Evolutionary conservation across 2,888 invertebrate genomes (phyloP).

Genomic region (Hypercompe scribonia): DNA sequence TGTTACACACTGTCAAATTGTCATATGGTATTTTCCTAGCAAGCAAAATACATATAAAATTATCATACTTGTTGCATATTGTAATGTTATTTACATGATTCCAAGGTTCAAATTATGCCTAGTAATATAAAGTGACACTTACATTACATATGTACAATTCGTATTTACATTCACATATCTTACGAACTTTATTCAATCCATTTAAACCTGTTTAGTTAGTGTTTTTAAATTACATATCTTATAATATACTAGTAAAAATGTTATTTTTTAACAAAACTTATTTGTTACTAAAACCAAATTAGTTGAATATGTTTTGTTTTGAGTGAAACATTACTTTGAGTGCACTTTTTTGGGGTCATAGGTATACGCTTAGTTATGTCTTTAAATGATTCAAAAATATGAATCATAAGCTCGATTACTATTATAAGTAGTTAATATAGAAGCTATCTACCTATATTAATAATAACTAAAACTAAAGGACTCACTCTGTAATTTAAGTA

Average conservation of each 20-base stretch:
- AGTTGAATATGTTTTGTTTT: too few species aligned
- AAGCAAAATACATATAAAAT: conserved; percentile 61
- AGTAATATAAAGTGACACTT: conserved; percentile 39
- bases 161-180: not conserved
- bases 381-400: too few species aligned
- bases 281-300: too few species aligned
- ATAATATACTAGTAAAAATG: not conserved
- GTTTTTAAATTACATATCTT: not conserved
- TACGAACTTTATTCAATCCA: conserved; percentile 22
- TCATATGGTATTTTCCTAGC: conserved; percentile 60
- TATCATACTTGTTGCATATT: conserved; percentile 59
- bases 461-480: not conserved
- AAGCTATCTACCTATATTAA: not conserved
- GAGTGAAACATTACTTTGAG: too few species aligned
- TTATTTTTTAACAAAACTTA: too few species aligned
- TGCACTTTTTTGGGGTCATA: too few species aligned
- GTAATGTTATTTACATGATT: conserved; percentile 54
- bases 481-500: not conserved
- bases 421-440: not conserved
- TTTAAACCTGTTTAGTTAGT: not conserved
- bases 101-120: conserved; percentile 48
- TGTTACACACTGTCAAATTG: conserved; percentile 64
- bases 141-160: conserved; percentile 29
- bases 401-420: too few species aligned
- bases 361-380: too few species aligned